Percentiles rank a stretch among this genome's conserved stretches.
Evolutionary conservation across 2,797 vertebrate genomes (phyloP).

Genomic region (Cirrhinus molitorella): DNA sequence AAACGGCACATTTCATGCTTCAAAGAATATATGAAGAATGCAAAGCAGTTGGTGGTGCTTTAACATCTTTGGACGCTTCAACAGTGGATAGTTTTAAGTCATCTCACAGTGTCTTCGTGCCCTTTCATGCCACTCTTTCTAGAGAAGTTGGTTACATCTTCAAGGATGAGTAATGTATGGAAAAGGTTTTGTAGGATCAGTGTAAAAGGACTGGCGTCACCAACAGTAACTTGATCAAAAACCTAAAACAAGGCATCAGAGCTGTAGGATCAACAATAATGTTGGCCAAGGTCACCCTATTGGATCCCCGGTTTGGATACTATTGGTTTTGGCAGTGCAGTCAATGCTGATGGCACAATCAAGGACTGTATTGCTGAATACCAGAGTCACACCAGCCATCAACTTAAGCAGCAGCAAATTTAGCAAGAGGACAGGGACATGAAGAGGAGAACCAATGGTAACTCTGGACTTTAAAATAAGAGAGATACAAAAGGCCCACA

Average conservation of each 20-base stretch:
- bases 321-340: conserved; percentile 29
- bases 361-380: too few relatives aligned
- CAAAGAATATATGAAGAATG: background rate
- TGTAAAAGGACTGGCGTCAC: conserved; percentile 10
- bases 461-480: background rate
- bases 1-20: conserved; percentile 43
- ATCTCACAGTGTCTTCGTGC: conserved; percentile 36
- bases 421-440: background rate
- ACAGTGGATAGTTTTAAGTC: background rate
- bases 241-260: conserved; percentile 34
- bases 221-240: background rate
- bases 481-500: conserved; percentile 24
- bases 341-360: background rate
- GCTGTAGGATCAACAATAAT: conserved; percentile 25
- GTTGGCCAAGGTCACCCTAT: conserved; percentile 34
- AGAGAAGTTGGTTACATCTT: conserved; percentile 39
- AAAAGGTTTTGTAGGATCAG: conserved; percentile 27
- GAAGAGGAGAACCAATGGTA: conserved; percentile 26
- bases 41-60: conserved; percentile 31
- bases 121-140: conserved; percentile 30
- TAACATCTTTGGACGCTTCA: conserved; percentile 48
- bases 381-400: background rate
- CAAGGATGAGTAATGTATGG: conserved; percentile 34
- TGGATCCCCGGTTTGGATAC: conserved; percentile 46
- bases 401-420: background rate